Percentiles rank a stretch among this genome's conserved stretches.
Conservation (phyloP, 1,140 invertebrate genomes). For the Sarcophaga peregrina region DNA sequence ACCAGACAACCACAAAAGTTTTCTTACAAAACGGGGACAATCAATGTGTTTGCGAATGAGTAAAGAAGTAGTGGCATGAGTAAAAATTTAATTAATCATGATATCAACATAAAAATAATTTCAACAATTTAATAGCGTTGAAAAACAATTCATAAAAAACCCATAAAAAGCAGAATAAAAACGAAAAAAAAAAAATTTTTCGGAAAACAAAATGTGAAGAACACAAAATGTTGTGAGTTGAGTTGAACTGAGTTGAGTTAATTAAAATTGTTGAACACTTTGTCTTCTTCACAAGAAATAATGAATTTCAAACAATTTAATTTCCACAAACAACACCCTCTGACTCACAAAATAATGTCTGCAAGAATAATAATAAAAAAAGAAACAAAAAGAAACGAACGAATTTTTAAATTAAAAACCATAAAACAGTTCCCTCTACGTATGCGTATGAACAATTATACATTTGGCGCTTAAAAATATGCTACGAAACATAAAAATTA, state of each 20-base stretch:
- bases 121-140: not conserved
- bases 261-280: conserved; percentile 1
- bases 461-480: conserved; percentile 9
- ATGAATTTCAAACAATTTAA: not conserved
- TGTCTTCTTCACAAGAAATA: not conserved
- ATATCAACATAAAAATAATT: conserved; percentile 11
- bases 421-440: not conserved
- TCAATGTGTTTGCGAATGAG: not conserved
- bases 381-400: not conserved
- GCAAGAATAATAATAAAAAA: not conserved
- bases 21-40: not conserved
- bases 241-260: not conserved
- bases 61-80: not conserved
- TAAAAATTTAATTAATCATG: conserved; percentile 6
- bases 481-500: conserved; percentile 3
- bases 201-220: not conserved
- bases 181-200: not conserved
- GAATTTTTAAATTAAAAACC: too few species aligned
- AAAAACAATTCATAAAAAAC: not conserved
- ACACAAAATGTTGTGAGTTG: too few species aligned
- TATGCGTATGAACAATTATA: not conserved
- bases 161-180: not conserved
- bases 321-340: not conserved
- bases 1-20: not conserved
- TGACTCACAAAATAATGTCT: not conserved